Evolutionary conservation across 2,888 invertebrate genomes (phyloP).

Genomic region (Labia minor): DNA sequence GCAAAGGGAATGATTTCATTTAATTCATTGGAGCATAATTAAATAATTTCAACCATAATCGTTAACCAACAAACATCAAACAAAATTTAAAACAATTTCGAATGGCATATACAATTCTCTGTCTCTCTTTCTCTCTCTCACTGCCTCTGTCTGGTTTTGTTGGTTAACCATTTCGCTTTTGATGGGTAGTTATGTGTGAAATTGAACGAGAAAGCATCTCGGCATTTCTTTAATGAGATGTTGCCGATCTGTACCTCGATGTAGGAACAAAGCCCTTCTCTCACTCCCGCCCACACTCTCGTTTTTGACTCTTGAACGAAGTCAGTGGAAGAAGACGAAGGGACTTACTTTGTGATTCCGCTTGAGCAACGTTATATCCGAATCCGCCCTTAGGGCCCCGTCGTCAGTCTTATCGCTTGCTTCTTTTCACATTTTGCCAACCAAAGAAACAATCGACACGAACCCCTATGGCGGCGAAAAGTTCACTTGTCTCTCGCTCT

Average conservation of each 20-base stretch:
- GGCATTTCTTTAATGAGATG: neutral
- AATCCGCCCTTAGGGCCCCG: neutral
- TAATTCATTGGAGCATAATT: neutral
- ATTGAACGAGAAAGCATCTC: conserved; percentile 4
- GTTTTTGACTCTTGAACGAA: neutral
- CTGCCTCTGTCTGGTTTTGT: neutral
- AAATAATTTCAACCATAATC: neutral
- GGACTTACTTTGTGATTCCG: neutral
- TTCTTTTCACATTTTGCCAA: neutral
- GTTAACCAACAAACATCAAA: neutral
- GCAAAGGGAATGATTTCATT: neutral
- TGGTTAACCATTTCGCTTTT: neutral
- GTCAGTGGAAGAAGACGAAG: neutral
- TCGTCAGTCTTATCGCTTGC: neutral
- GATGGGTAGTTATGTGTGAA: neutral
- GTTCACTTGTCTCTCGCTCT: neutral
- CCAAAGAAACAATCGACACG: conserved; percentile 1
- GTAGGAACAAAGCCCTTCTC: neutral
- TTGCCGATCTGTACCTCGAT: conserved; percentile 4
- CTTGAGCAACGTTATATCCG: conserved; percentile 8
- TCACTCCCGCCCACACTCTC: too few relatives aligned
- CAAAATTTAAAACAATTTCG: conserved; percentile 4
- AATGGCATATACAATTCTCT: neutral
- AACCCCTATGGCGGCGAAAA: neutral
- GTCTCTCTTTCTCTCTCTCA: neutral